phyloP scores from a whole-genome alignment of 2,888 invertebrate genomes.

The Xiphydria camelus region DNA sequence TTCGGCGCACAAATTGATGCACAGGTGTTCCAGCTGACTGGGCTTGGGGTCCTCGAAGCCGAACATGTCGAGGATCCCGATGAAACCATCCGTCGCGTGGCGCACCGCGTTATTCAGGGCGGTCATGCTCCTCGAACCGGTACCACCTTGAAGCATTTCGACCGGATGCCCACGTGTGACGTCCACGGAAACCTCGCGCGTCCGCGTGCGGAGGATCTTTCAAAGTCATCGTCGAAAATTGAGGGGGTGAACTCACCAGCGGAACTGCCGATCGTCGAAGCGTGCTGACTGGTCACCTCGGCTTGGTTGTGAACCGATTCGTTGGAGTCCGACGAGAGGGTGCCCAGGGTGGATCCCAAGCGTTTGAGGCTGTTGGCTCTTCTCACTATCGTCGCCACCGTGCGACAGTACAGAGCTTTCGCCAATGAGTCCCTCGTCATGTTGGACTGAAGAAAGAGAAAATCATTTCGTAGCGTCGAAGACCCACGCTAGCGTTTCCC shows the following conservation, averaged over 20 bases:
- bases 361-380: slow-evolving; percentile 90
- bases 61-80: slow-evolving; percentile 95
- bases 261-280: slow-evolving; percentile 73
- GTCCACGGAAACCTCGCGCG: not conserved
- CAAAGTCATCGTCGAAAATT: not conserved
- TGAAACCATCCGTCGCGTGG: slow-evolving; percentile 92
- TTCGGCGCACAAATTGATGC: slow-evolving; percentile 94
- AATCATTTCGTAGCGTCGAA: slow-evolving; percentile 1
- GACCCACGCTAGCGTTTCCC: too few species aligned
- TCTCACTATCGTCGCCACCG: slow-evolving; percentile 90
- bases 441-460: slow-evolving; percentile 65
- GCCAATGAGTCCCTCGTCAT: slow-evolving; percentile 87
- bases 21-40: slow-evolving; percentile 88
- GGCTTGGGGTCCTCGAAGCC: slow-evolving; percentile 93
- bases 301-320: slow-evolving; percentile 89
- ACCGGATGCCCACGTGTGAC: too few species aligned
- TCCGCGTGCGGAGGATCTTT: not conserved
- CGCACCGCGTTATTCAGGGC: slow-evolving; percentile 89
- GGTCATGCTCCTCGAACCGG: slow-evolving; percentile 87
- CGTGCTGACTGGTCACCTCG: slow-evolving; percentile 82
- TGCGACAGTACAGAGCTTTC: slow-evolving; percentile 91
- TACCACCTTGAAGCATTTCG: too few species aligned
- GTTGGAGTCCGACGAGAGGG: slow-evolving; percentile 88
- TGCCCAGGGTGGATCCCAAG: slow-evolving; percentile 78
- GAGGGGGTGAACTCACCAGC: slow-evolving; percentile 45